Evolutionary conservation across 2,113 vertebrate species (phyloP).

Genomic region (Sceloporus undulatus): DNA sequence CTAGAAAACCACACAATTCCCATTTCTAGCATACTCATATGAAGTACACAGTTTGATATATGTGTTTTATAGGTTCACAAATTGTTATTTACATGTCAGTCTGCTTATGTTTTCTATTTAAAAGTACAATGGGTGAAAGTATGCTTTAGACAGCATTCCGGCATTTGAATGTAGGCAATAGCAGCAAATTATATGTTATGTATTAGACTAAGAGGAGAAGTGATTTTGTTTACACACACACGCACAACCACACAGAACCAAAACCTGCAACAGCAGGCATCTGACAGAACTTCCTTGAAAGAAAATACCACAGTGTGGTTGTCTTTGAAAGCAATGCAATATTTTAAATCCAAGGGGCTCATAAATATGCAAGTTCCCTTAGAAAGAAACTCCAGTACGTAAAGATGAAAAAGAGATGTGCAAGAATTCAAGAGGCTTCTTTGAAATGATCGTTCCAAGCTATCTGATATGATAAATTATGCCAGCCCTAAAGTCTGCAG

Average conservation of each 20-base stretch:
- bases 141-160: neutral
- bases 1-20: too few species aligned
- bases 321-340: slow-evolving; percentile 38
- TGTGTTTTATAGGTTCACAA: neutral
- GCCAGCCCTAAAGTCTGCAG: slow-evolving; percentile 36
- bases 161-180: neutral
- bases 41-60: neutral
- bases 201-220: slow-evolving; percentile 16
- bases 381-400: slow-evolving; percentile 66
- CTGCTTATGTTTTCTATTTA: neutral
- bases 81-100: neutral
- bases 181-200: slow-evolving; percentile 8
- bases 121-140: neutral
- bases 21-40: neutral
- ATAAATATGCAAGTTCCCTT: slow-evolving; percentile 69
- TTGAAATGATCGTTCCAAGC: slow-evolving; percentile 51
- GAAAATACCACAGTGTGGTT: slow-evolving; percentile 15
- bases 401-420: slow-evolving; percentile 58
- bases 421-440: slow-evolving; percentile 8
- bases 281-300: slow-evolving; percentile 35
- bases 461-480: slow-evolving; percentile 63
- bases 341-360: slow-evolving; percentile 56
- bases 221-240: slow-evolving; percentile 5
- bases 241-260: neutral
- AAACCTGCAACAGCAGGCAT: slow-evolving; percentile 20